Percentiles rank a stretch among this genome's conserved stretches.
Evolutionary conservation across 2,797 vertebrate species (phyloP).

Genomic region (Mormyrops boulengeri): DNA sequence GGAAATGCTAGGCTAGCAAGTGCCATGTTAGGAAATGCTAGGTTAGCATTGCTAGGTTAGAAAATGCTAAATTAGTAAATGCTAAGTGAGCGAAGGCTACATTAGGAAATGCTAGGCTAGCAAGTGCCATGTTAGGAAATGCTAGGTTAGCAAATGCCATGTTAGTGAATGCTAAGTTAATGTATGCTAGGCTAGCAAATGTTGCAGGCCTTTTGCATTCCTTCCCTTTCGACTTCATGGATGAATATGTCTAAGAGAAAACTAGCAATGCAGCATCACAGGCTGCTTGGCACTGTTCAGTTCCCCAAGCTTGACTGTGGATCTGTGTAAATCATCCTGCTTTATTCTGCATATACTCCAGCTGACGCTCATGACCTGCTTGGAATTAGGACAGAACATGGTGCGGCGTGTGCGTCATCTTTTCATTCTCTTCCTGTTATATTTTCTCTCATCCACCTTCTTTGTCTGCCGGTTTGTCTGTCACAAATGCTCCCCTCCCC

Average conservation of each 20-base stretch:
- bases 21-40: neutral
- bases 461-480: neutral
- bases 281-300: neutral
- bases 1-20: neutral
- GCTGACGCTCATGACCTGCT: neutral
- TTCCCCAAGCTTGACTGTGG: neutral
- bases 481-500: neutral
- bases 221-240: neutral
- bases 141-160: neutral
- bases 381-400: neutral
- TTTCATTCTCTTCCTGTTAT: neutral
- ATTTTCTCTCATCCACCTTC: neutral
- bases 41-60: neutral
- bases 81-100: neutral
- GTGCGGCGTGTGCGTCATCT: too few species aligned
- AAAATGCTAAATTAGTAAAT: neutral
- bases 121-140: neutral
- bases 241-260: neutral
- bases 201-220: neutral
- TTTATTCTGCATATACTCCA: neutral
- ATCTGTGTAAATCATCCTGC: neutral
- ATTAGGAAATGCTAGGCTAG: neutral
- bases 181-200: neutral
- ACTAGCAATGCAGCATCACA: neutral
- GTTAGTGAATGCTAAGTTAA: neutral